Conservation (phyloP, 2,888 invertebrate genomes). For the Tenthredo amoena region DNA sequence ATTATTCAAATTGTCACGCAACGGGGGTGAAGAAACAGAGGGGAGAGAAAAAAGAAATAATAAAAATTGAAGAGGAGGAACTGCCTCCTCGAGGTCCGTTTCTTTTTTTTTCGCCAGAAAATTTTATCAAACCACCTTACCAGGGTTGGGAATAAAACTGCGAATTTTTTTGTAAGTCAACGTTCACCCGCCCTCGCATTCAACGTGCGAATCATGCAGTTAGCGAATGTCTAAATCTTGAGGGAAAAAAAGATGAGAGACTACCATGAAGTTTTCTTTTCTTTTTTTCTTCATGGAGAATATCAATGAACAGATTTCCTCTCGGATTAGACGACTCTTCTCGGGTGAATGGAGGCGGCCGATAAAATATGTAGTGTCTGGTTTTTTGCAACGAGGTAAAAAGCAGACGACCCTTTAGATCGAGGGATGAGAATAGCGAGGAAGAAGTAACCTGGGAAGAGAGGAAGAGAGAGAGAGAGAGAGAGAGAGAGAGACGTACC, state of each 20-base stretch:
- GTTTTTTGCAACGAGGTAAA: neutral
- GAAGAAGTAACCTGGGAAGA: neutral
- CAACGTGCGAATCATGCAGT: neutral
- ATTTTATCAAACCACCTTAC: neutral
- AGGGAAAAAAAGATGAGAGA: neutral
- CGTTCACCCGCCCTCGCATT: neutral
- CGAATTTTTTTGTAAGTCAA: neutral
- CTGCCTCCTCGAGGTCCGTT: conserved; percentile 16
- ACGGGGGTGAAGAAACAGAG: neutral
- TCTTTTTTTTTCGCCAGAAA: neutral
- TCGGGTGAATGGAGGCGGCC: neutral
- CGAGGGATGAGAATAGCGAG: neutral
- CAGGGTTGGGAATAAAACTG: neutral
- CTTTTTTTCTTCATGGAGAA: neutral
- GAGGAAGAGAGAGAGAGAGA: neutral
- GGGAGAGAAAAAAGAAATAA: neutral
- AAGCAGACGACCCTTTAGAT: neutral
- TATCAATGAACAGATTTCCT: neutral
- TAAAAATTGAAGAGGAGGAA: neutral
- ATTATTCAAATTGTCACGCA: conserved; percentile 45
- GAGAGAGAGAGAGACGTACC: neutral
- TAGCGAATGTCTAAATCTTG: neutral
- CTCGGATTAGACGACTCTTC: neutral
- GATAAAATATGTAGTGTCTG: conserved; percentile 18
- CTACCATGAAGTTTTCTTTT: neutral